Conservation (phyloP, 2,113 vertebrate genomes). For the Hemichromis elongatus region DNA sequence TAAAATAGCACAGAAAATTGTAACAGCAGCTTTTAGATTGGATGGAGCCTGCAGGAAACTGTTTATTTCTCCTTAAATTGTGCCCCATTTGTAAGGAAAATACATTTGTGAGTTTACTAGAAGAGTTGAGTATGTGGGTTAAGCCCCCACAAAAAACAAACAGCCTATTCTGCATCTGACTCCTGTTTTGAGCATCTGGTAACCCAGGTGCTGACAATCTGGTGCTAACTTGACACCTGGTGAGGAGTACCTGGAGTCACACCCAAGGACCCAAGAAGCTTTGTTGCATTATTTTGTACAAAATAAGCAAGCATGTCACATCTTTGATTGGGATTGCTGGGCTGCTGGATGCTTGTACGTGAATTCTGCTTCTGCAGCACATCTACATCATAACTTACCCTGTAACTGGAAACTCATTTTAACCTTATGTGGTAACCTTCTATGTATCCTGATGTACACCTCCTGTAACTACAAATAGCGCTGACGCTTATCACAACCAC, state of each 20-base stretch:
- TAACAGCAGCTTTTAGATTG: background rate
- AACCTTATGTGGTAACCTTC: background rate
- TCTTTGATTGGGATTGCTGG: background rate
- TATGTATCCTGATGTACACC: background rate
- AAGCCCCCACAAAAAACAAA: background rate
- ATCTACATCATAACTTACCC: background rate
- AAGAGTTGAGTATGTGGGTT: background rate
- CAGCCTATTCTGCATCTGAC: background rate
- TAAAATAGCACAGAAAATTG: conserved; percentile 6
- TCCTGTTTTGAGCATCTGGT: background rate
- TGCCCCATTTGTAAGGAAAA: background rate
- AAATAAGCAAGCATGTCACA: background rate
- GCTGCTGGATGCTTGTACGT: background rate
- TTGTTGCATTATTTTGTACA: background rate
- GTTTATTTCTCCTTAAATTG: background rate
- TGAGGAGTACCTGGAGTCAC: background rate
- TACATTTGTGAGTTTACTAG: background rate
- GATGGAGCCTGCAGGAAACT: background rate
- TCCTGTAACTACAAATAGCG: background rate
- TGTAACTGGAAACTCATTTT: background rate
- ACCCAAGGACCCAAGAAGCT: background rate
- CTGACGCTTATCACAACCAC: background rate
- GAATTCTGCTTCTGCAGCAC: background rate
- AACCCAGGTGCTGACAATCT: background rate
- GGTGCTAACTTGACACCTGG: background rate